Evolutionary conservation across 2,888 invertebrate genomes (phyloP).

Genomic region (Leptinotarsa peninsularis): DNA sequence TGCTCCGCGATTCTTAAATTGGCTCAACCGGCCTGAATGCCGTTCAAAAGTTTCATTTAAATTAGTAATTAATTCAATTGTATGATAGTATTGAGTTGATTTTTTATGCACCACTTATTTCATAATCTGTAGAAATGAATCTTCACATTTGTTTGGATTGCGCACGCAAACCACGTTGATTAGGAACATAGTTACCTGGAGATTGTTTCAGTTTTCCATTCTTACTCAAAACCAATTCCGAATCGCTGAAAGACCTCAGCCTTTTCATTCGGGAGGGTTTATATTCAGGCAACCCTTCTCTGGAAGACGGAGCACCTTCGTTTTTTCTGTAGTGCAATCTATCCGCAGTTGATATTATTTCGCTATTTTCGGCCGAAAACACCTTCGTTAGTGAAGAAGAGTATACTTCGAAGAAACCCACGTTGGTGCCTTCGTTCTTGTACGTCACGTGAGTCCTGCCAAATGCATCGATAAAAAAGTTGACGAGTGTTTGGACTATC

Average conservation of each 20-base stretch:
- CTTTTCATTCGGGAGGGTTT: neutral
- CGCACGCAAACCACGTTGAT: too few relatives aligned
- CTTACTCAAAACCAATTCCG: neutral
- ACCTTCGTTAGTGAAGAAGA: constrained; percentile 13
- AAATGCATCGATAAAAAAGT: constrained; percentile 67
- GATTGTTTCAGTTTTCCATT: neutral
- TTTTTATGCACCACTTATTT: too few relatives aligned
- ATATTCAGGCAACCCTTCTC: neutral
- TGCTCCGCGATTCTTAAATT: too few relatives aligned
- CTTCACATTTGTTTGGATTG: too few relatives aligned
- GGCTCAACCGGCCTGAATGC: too few relatives aligned
- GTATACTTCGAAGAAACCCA: constrained; percentile 22
- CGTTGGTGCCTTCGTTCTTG: constrained; percentile 17
- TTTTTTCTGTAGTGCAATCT: neutral
- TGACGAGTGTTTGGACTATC: constrained; percentile 68
- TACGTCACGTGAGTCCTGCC: constrained; percentile 33
- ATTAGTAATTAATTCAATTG: too few relatives aligned
- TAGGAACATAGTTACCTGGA: neutral
- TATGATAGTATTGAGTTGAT: too few relatives aligned
- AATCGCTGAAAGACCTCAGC: neutral
- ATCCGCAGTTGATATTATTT: neutral
- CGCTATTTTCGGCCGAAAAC: neutral
- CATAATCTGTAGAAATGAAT: too few relatives aligned
- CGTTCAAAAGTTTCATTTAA: too few relatives aligned
- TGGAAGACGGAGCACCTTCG: neutral